phyloP scores from a whole-genome alignment of 1,140 invertebrate species.

The Holotrichia oblita region DNA sequence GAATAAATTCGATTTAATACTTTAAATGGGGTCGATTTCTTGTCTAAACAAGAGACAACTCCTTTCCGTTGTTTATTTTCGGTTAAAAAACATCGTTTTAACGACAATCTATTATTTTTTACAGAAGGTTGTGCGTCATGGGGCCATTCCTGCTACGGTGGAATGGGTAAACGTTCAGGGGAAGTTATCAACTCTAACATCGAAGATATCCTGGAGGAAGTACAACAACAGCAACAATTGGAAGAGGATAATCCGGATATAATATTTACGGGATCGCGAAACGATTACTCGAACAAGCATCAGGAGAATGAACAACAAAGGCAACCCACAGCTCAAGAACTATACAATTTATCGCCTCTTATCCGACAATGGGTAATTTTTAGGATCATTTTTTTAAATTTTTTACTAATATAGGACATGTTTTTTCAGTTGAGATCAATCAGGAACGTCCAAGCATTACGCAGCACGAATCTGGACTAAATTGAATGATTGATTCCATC shows the following conservation, averaged over 20 bases:
- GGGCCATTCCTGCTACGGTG: constrained; percentile 57
- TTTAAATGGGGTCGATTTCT: too few relatives aligned
- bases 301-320: background rate
- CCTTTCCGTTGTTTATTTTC: too few relatives aligned
- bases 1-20: too few relatives aligned
- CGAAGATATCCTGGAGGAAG: constrained; percentile 47
- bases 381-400: too few relatives aligned
- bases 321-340: constrained; percentile 43
- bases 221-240: constrained; percentile 40
- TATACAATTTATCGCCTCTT: constrained; percentile 47
- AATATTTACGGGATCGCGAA: constrained; percentile 47
- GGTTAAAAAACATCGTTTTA: too few relatives aligned
- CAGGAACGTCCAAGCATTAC: constrained; percentile 43
- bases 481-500: constrained; percentile 26
- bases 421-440: constrained; percentile 44
- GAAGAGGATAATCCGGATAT: constrained; percentile 47
- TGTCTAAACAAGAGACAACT: too few relatives aligned
- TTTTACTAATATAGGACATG: background rate
- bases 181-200: constrained; percentile 42
- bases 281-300: constrained; percentile 38
- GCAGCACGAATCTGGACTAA: background rate
- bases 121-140: constrained; percentile 56
- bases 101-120: too few relatives aligned
- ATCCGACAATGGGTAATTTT: constrained; percentile 50
- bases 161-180: constrained; percentile 54